Base-by-base conservation (phyloP, 2,797 vertebrate genomes). In the Xiphophorus birchmanni region DNA sequence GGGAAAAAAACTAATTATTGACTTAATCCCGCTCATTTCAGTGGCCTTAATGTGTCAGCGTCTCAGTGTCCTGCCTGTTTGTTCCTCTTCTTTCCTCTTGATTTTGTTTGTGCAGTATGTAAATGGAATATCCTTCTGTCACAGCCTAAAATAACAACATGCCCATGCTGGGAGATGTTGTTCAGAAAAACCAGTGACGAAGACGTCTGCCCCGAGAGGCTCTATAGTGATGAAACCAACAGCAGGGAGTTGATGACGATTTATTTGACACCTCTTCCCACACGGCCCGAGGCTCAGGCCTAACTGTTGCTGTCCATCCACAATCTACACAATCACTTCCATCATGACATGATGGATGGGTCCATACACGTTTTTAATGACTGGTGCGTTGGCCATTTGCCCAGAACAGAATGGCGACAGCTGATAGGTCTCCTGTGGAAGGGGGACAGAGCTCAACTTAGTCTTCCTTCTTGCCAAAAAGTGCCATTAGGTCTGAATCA, bases 251-350 rank as follows among this genome's bases (percentile, higher is more conserved):
- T 84, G 75, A 88, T 82, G 88, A 93, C 87, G 86, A 93, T 89
- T 92, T 85, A 26, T 58, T 91, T 90, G 77, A 80, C 91, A 85
- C 90, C 73, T 90, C 90, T 76, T 84, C 93, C 93, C 82, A 94
- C 91, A 72, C 80, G 82, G 85, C 47, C 56, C 74, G 29, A 58
- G 37, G 77, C 86, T 75, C 78, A 18, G 76, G 77, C 85, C 86
- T 74, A 63, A 83, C 75, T 76, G 73, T 78, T 76, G 42, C 26
- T 52, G 78, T 85, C 88, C 84, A 48, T 84, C 73, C 54, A 82
- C 77, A 83, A 32, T 32, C 67, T 58, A 82, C 80, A 82, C 80
- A n/a, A 74, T 72, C 79, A 75, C 86, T 81, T 47, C 60, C 17
- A 65, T 90, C 15, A 65, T 90, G 86, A 87, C 80, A 73, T 80